Conservation (phyloP, 2,113 vertebrate species). For the Coracopsis vasa region DNA sequence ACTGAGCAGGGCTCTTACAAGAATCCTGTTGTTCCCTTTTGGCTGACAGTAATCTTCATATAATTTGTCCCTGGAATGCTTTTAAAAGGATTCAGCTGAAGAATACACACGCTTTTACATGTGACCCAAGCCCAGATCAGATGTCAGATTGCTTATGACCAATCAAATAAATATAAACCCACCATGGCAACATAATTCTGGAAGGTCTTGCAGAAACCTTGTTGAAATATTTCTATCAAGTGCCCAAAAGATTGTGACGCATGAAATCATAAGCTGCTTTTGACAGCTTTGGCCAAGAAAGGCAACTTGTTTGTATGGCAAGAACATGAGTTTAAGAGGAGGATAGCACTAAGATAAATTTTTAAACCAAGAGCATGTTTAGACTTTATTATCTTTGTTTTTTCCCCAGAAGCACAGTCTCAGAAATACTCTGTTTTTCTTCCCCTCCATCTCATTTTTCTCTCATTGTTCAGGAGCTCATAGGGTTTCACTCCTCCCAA, state of each 20-base stretch:
- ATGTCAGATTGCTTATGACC: not conserved
- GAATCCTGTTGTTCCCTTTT: not conserved
- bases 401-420: not conserved
- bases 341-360: not conserved
- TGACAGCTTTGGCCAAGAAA: not conserved
- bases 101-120: not conserved
- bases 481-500: slow-evolving; percentile 50
- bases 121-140: not conserved
- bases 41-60: not conserved
- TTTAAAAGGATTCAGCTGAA: slow-evolving; percentile 39
- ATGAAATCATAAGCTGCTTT: not conserved
- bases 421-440: slow-evolving; percentile 19
- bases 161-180: not conserved
- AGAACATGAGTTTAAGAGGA: not conserved
- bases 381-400: not conserved
- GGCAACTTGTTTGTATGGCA: not conserved
- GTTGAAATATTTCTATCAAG: not conserved
- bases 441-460: not conserved
- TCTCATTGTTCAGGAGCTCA: slow-evolving; percentile 23
- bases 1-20: not conserved
- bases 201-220: not conserved
- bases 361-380: not conserved
- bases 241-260: not conserved
- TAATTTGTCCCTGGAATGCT: not conserved
- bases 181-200: not conserved